Evolutionary conservation across 2,113 vertebrate species (phyloP).

Genomic region (Dromaius novaehollandiae): DNA sequence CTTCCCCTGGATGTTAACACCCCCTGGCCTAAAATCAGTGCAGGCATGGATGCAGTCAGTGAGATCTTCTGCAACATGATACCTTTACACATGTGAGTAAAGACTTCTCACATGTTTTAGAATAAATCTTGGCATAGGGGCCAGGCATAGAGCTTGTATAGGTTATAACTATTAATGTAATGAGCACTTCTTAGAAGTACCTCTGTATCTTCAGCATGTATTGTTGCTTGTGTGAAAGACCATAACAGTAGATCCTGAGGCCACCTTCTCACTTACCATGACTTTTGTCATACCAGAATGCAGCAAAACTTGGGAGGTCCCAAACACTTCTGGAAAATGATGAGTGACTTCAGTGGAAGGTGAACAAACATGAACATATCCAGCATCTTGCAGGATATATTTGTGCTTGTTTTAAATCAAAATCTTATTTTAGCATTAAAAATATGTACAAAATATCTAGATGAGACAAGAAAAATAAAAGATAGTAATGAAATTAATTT

Average conservation of each 20-base stretch:
- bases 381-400: background rate
- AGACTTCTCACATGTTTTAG: background rate
- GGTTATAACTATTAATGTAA: background rate
- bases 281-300: background rate
- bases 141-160: background rate
- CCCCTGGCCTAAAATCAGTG: background rate
- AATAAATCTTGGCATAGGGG: background rate
- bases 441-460: background rate
- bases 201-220: background rate
- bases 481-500: background rate
- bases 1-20: background rate
- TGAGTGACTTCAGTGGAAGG: background rate
- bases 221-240: background rate
- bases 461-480: background rate
- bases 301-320: background rate
- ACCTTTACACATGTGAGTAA: background rate
- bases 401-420: background rate
- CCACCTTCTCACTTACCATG: background rate
- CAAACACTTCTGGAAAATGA: background rate
- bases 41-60: background rate
- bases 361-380: no score
- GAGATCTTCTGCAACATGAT: background rate
- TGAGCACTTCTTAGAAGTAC: accelerated
- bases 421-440: background rate
- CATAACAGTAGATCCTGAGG: background rate